Conservation (phyloP, 2,888 invertebrate genomes). For the Eucriotettix oculatus region DNA sequence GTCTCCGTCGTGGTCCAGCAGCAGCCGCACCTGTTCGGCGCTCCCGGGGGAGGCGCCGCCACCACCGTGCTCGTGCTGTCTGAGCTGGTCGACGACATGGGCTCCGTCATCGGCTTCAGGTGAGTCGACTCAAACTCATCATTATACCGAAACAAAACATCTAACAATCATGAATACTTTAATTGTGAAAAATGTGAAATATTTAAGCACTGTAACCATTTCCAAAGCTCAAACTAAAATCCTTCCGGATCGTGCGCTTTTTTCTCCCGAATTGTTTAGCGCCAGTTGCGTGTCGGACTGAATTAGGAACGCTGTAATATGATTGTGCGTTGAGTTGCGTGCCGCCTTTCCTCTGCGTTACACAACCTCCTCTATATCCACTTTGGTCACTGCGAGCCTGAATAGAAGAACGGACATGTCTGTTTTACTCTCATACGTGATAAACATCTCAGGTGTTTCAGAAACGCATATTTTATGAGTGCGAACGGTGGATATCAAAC, state of each 20-base stretch:
- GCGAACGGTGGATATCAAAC: no score
- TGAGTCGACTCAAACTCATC: conserved; percentile 20
- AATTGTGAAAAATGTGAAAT: no score
- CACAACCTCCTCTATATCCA: neutral
- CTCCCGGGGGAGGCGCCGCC: conserved; percentile 20
- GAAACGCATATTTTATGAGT: no score
- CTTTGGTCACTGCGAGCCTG: neutral
- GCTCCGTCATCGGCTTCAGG: conserved; percentile 49
- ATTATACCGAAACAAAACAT: no score
- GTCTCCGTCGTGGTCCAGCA: conserved; percentile 15
- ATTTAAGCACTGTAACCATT: no score
- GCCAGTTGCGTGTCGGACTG: no score
- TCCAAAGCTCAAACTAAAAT: no score
- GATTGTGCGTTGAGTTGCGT: neutral
- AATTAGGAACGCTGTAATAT: neutral
- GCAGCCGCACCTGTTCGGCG: conserved; percentile 17
- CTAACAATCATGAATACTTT: no score
- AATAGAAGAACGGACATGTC: neutral
- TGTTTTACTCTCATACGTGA: no score
- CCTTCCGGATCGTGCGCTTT: no score
- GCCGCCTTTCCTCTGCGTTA: neutral
- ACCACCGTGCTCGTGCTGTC: conserved; percentile 53
- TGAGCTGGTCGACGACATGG: conserved; percentile 54
- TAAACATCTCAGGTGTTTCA: no score
- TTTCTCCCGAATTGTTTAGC: no score